These are phyloP conservation scores for Strigamia transsilvanica DNA, from an alignment of 2,888 invertebrate genomes.

Conservation along the genomic window DNA sequence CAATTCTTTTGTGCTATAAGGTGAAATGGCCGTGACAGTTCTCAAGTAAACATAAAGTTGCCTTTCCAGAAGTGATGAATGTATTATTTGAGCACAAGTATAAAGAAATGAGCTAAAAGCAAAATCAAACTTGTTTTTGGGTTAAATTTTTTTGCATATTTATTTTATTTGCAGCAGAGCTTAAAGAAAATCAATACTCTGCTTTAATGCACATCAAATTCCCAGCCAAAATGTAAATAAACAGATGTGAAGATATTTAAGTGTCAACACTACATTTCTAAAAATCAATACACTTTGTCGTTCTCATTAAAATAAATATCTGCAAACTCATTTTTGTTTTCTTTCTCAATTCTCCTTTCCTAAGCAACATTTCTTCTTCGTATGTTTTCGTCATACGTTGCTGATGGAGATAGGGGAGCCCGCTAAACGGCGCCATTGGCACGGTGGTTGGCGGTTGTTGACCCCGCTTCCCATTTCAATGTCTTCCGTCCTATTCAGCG, in stretches of 20 bases:
- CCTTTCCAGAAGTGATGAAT: background rate
- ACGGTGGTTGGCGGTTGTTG: constrained; percentile 27
- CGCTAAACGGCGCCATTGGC: constrained; percentile 5
- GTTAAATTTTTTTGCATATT: too few species aligned
- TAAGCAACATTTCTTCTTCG: background rate
- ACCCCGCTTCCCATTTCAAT: constrained; percentile 22
- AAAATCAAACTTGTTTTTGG: too few species aligned
- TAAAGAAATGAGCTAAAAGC: background rate
- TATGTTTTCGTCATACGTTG: background rate
- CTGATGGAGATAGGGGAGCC: background rate
- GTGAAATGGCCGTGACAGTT: constrained; percentile 18
- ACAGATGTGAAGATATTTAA: background rate
- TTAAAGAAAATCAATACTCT: background rate
- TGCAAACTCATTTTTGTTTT: too few species aligned
- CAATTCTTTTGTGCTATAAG: background rate
- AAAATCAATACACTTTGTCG: background rate
- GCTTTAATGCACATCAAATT: background rate
- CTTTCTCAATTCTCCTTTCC: background rate
- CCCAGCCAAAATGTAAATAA: background rate
- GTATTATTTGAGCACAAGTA: background rate
- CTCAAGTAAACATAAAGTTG: background rate
- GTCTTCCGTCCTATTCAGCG: constrained; percentile 12
- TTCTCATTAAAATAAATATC: too few species aligned
- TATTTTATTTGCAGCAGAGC: background rate
- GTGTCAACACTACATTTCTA: background rate